Base-by-base conservation (phyloP, 2,888 invertebrate species). In the Phortica okadai region DNA sequence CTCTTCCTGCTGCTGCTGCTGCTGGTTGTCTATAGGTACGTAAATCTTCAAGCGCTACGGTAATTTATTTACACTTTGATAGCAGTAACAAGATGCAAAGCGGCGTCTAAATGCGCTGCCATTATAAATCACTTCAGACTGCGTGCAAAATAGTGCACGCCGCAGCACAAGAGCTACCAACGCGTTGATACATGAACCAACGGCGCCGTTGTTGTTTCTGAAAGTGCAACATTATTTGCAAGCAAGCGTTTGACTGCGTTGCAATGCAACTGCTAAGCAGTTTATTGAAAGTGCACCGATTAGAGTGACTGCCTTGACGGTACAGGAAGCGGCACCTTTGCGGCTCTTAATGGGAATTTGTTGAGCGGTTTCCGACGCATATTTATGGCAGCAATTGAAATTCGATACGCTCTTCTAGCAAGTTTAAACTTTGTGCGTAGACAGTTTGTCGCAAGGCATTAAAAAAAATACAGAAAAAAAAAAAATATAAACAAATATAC, bases 41-140 rank as follows among this genome's bases (percentile, higher is more conserved):
- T 62, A 62, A 41, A 66, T 66, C 66, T 66, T 14, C 66, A 11
- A 59, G 42, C 42, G 33, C 75, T 67, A 66, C 25, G 77, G 79
- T 84, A 85, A 88, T 89, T 88, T 89, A 88, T 88, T 81, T 84
- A 84, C 82, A 79, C 83, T 86, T 85, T 86, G 89, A 88, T 86
- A 83, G 85, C 69, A 16, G 69, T 84, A 84, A 86, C 82, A 84
- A 85, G 86, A 87, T 85, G 86, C 83, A 84, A 80, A 79, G 78
- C 77, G 42, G 56, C 77, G 58, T 58, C 21, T 54, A 41, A 54
- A 44, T 42, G 11, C 74, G 74, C 75, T 70, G 42, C 42, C n/a
- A 80, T 81, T 82, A 86, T 87, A 87, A 87, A 87, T 87, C 88
- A 87, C 80, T 16, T 54, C 42, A 3, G 41, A 69, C 44, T 67